phyloP scores from a whole-genome alignment of 1,140 invertebrate genomes.

The Dinoponera quadriceps region DNA sequence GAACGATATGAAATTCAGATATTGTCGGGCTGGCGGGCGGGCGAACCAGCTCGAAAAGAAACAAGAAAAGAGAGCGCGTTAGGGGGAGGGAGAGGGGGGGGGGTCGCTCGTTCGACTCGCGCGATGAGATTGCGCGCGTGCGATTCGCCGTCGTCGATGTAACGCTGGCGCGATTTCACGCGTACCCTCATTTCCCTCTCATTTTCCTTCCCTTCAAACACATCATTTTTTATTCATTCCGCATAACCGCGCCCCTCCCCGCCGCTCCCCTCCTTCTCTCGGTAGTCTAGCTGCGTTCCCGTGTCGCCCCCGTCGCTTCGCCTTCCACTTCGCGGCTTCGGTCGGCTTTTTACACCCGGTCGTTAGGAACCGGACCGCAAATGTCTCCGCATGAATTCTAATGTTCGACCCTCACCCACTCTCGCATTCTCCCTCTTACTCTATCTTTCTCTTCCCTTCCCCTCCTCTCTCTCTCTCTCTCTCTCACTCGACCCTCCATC shows the following conservation, averaged over 20 bases:
- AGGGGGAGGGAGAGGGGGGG: too few relatives aligned
- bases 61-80: too few relatives aligned
- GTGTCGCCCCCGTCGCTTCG: slow-evolving; percentile 45
- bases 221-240: slow-evolving; percentile 67
- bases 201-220: slow-evolving; percentile 50
- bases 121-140: slow-evolving; percentile 17
- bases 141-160: slow-evolving; percentile 11
- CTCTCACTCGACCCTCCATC: slow-evolving; percentile 36
- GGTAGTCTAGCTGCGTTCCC: slow-evolving; percentile 18
- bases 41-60: not conserved
- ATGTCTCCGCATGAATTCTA: slow-evolving; percentile 85
- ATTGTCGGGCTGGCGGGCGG: not conserved
- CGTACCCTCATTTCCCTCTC: slow-evolving; percentile 45
- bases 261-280: slow-evolving; percentile 48
- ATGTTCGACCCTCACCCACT: slow-evolving; percentile 76
- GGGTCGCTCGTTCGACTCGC: not conserved
- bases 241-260: slow-evolving; percentile 40
- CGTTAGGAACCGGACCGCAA: slow-evolving; percentile 84
- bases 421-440: slow-evolving; percentile 14
- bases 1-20: not conserved
- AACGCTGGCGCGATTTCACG: slow-evolving; percentile 34
- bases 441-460: slow-evolving; percentile 2
- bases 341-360: slow-evolving; percentile 82
- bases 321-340: slow-evolving; percentile 77
- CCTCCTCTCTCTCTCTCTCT: slow-evolving; percentile 20